Percentiles rank a stretch among this genome's conserved stretches.
Conservation (phyloP, 2,888 invertebrate species). For the Synanthedon andrenaeformis region DNA sequence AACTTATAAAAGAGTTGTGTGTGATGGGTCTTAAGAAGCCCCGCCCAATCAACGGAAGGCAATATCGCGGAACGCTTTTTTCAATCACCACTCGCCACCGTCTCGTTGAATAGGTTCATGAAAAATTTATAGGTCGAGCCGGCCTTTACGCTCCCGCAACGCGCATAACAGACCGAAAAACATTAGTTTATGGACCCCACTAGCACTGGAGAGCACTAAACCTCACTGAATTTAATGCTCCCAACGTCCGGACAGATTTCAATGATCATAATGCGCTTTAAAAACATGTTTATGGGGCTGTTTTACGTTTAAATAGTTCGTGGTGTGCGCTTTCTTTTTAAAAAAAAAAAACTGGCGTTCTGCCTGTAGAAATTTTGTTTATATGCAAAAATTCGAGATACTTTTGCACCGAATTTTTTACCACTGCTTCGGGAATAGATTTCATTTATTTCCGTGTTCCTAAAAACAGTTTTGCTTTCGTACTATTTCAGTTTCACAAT, state of each 20-base stretch:
- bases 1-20: too few relatives aligned
- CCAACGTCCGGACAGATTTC: constrained; percentile 19
- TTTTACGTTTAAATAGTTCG: not conserved
- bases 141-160: constrained; percentile 31
- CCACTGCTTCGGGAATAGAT: too few relatives aligned
- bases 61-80: constrained; percentile 49
- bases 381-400: too few relatives aligned
- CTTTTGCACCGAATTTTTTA: too few relatives aligned
- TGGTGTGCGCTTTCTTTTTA: not conserved
- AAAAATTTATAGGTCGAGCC: constrained; percentile 52
- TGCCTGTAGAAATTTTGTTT: not conserved
- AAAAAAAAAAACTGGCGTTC: not conserved
- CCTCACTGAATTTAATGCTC: constrained; percentile 34
- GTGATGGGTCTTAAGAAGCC: constrained; percentile 10
- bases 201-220: constrained; percentile 32
- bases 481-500: too few relatives aligned
- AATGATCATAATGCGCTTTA: constrained; percentile 8
- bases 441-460: too few relatives aligned
- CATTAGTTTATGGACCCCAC: constrained; percentile 52
- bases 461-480: too few relatives aligned
- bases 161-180: constrained; percentile 51
- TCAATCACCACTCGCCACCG: constrained; percentile 48
- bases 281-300: not conserved
- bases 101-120: constrained; percentile 47
- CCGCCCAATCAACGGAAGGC: constrained; percentile 34